Conservation (phyloP, 2,113 vertebrate genomes). For the Toxostoma redivivum region DNA sequence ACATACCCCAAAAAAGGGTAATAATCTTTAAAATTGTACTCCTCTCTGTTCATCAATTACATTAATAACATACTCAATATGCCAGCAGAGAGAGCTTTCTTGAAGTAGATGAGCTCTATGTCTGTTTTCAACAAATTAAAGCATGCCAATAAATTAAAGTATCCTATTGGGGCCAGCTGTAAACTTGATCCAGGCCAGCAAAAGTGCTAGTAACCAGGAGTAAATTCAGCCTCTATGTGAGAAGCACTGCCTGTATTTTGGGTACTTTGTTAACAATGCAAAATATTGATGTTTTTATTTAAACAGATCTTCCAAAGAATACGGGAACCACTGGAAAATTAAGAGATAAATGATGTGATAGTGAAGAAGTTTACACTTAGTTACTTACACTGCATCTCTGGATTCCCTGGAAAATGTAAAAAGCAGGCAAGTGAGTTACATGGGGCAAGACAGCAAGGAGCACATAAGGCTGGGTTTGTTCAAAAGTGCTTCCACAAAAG, state of each 20-base stretch:
- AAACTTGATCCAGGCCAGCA: not conserved
- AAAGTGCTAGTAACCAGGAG: not conserved
- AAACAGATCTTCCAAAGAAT: not conserved
- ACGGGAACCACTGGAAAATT: not conserved
- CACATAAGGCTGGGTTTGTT: constrained; percentile 41
- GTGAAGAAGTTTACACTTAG: not conserved
- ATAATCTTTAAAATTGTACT: not conserved
- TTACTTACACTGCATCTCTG: not conserved
- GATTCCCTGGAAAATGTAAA: constrained; percentile 33
- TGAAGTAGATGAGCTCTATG: not conserved
- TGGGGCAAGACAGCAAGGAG: not conserved
- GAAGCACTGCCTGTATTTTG: not conserved
- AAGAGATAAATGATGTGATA: not conserved
- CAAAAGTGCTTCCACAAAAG: constrained; percentile 37
- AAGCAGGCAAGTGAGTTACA: constrained; percentile 17
- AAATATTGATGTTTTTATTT: not conserved
- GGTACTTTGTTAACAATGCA: not conserved
- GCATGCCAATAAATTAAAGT: not conserved
- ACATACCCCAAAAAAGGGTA: not conserved
- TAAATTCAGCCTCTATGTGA: not conserved
- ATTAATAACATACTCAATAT: not conserved
- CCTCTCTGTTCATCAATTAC: not conserved
- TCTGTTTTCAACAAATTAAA: constrained; percentile 1
- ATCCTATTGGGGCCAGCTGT: not conserved
- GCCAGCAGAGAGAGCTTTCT: not conserved